Evolutionary conservation across 2,888 invertebrate genomes (phyloP).

Genomic region (Eulithis prunata): DNA sequence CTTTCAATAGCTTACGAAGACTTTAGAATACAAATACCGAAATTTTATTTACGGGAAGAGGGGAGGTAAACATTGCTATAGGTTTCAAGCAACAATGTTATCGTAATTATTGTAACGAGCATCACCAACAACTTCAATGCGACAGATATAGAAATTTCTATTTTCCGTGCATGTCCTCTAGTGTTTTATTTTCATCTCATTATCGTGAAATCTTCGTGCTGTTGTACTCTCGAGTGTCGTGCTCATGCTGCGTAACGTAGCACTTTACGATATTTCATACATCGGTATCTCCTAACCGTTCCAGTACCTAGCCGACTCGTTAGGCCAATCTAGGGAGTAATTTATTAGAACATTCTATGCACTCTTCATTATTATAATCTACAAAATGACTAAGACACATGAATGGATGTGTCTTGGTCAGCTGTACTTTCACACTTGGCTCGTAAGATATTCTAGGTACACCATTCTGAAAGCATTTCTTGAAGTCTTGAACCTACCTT

Average conservation of each 20-base stretch:
- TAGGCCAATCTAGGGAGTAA: slow-evolving; percentile 10
- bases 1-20: neutral
- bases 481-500: slow-evolving; percentile 48
- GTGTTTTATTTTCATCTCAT: slow-evolving; percentile 58
- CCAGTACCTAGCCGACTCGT: slow-evolving; percentile 18
- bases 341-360: slow-evolving; percentile 5
- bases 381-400: no score
- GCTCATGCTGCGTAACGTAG: slow-evolving; percentile 58
- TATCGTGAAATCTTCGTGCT: slow-evolving; percentile 61
- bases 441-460: no score
- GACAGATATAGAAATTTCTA: slow-evolving; percentile 58
- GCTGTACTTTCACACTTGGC: no score
- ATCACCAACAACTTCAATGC: slow-evolving; percentile 38
- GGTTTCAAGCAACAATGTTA: slow-evolving; percentile 3
- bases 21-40: no score
- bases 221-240: slow-evolving; percentile 48
- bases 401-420: no score
- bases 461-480: no score
- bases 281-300: slow-evolving; percentile 44
- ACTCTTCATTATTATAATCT: no score
- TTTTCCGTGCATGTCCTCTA: slow-evolving; percentile 53
- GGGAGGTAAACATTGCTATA: slow-evolving; percentile 36
- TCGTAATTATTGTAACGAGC: slow-evolving; percentile 41
- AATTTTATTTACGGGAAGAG: no score
- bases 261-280: slow-evolving; percentile 54